A percentile compares a stretch with the other conserved stretches of the same genome.
Evolutionary conservation across 2,888 invertebrate species (phyloP).

Genomic region (Danaus chrysippus): DNA sequence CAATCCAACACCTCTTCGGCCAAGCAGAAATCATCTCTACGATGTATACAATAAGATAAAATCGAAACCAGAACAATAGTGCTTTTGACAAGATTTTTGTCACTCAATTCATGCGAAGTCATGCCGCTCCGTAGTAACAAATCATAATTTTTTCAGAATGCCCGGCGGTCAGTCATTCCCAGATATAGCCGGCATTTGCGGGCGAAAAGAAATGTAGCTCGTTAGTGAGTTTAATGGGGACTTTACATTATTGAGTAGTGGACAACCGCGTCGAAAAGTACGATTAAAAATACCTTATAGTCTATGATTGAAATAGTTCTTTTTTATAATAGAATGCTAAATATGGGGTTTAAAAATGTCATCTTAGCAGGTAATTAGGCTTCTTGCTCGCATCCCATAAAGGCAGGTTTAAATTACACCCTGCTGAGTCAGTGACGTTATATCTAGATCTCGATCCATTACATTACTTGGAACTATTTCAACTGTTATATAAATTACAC

Average conservation of each 20-base stretch:
- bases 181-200: slow-evolving; percentile 48
- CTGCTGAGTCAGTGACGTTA: slow-evolving; percentile 14
- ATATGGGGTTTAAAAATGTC: slow-evolving; percentile 27
- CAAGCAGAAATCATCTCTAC: slow-evolving; percentile 39
- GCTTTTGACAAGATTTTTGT: slow-evolving; percentile 58
- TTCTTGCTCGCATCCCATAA: slow-evolving; percentile 21
- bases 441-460: slow-evolving; percentile 5
- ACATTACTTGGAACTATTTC: slow-evolving; percentile 3
- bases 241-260: slow-evolving; percentile 58
- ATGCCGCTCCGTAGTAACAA: slow-evolving; percentile 62
- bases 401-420: slow-evolving; percentile 24
- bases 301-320: slow-evolving; percentile 20
- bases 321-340: slow-evolving; percentile 23
- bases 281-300: slow-evolving; percentile 29
- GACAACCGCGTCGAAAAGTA: slow-evolving; percentile 47
- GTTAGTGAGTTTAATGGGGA: slow-evolving; percentile 68
- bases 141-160: slow-evolving; percentile 70
- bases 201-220: slow-evolving; percentile 64
- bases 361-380: slow-evolving; percentile 20
- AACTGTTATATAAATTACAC: slow-evolving; percentile 1
- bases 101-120: slow-evolving; percentile 67
- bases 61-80: slow-evolving; percentile 20
- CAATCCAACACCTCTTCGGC: slow-evolving; percentile 48
- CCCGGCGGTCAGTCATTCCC: slow-evolving; percentile 49
- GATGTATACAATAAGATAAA: slow-evolving; percentile 29